Evolutionary conservation across 1,140 invertebrate genomes (phyloP).

Genomic region (Scaptomyza montana): DNA sequence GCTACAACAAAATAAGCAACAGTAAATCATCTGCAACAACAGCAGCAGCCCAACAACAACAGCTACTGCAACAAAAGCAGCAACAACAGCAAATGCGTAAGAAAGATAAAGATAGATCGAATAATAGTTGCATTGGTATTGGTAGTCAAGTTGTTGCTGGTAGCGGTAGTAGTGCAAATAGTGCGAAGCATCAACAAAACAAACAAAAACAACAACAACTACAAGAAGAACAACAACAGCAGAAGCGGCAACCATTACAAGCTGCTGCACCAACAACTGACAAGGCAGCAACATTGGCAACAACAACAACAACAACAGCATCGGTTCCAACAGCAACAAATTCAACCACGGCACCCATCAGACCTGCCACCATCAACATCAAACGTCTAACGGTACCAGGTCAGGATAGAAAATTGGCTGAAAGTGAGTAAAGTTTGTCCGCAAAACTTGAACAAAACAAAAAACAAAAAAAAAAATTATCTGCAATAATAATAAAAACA

Average conservation of each 20-base stretch:
- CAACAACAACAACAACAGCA: conserved; percentile 32
- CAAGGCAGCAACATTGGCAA: conserved; percentile 33
- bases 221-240: conserved; percentile 40
- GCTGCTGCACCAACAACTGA: conserved; percentile 34
- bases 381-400: conserved; percentile 81
- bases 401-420: conserved; percentile 83
- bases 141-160: conserved; percentile 71
- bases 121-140: conserved; percentile 73
- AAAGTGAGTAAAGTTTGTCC: conserved; percentile 83
- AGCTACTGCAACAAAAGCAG: conserved; percentile 39
- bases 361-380: conserved; percentile 76
- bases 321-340: conserved; percentile 39
- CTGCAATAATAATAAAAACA: conserved; percentile 56
- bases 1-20: conserved; percentile 30
- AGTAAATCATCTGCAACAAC: conserved; percentile 35
- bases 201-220: conserved; percentile 71
- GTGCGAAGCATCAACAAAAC: conserved; percentile 78
- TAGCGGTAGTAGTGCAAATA: conserved; percentile 70
- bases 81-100: conserved; percentile 74
- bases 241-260: conserved; percentile 38
- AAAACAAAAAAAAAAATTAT: conserved; percentile 50
- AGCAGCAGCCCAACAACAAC: conserved; percentile 28
- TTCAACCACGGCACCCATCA: conserved; percentile 51
- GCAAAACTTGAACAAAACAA: conserved; percentile 69
- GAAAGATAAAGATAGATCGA: conserved; percentile 83